These are phyloP conservation scores for Julus scandinavius DNA, from an alignment of 2,888 invertebrate species.

Conservation along the genomic window DNA sequence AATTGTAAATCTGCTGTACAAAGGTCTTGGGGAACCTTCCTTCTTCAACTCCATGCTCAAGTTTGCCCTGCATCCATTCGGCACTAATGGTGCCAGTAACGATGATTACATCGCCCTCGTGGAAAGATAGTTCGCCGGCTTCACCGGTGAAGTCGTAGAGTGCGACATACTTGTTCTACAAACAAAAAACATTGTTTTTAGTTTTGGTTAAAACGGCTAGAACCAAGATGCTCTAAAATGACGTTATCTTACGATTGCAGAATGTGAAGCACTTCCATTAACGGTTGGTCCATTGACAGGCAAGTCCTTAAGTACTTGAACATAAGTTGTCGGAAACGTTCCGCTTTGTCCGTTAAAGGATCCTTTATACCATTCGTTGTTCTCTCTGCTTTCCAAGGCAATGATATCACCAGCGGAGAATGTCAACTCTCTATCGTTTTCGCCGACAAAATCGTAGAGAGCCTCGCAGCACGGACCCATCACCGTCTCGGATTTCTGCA, in stretches of 20 bases:
- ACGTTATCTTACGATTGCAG: neutral
- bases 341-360: conserved; percentile 76
- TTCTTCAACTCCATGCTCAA: conserved; percentile 33
- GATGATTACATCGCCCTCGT: conserved; percentile 55
- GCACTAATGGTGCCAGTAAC: conserved; percentile 50
- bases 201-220: neutral
- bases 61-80: conserved; percentile 55
- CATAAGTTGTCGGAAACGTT: conserved; percentile 83
- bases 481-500: neutral
- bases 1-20: conserved; percentile 51
- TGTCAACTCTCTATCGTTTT: conserved; percentile 71
- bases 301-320: conserved; percentile 63
- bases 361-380: conserved; percentile 82
- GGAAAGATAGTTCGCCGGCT: conserved; percentile 56
- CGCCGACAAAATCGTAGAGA: conserved; percentile 78
- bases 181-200: neutral
- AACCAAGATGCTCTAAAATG: neutral
- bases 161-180: conserved; percentile 51
- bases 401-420: conserved; percentile 74
- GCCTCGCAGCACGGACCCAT: conserved; percentile 68
- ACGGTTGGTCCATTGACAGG: neutral
- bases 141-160: conserved; percentile 55
- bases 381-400: conserved; percentile 75
- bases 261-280: neutral
- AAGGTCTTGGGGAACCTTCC: conserved; percentile 56